A percentile compares a stretch with the other conserved stretches of the same genome.
Evolutionary conservation across 2,888 invertebrate species (phyloP).

Genomic region (Drosophila borealis): DNA sequence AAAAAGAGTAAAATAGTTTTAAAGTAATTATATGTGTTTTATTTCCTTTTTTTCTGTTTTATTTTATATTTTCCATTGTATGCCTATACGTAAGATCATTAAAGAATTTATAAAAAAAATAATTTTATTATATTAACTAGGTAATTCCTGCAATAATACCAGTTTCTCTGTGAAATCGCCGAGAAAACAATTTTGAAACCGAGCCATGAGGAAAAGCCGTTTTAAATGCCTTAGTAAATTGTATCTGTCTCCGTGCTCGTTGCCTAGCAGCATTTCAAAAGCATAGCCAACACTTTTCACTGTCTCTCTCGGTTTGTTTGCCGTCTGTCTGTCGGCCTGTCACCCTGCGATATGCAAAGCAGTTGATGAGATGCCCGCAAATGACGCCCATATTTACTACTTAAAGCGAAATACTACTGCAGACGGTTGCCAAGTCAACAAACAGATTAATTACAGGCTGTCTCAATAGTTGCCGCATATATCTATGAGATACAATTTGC

Average conservation of each 20-base stretch:
- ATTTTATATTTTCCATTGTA: no score
- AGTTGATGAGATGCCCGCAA: constrained; percentile 71
- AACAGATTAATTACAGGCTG: constrained; percentile 78
- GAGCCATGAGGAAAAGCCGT: constrained; percentile 3
- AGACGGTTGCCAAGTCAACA: constrained; percentile 75
- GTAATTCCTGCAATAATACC: background rate
- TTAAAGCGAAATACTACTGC: constrained; percentile 41
- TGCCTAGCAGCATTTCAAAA: constrained; percentile 48
- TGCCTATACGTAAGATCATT: no score
- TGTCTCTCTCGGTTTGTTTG: constrained; percentile 1
- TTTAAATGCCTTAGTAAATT: constrained; percentile 35
- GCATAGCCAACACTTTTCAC: constrained; percentile 47
- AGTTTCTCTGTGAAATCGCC: background rate
- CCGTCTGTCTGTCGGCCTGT: constrained; percentile 19
- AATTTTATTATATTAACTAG: no score
- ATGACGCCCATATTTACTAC: constrained; percentile 61
- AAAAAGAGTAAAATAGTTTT: no score
- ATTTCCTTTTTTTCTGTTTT: background rate
- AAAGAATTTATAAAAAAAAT: no score
- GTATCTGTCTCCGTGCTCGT: constrained; percentile 26
- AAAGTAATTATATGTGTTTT: background rate
- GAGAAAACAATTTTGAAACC: constrained; percentile 26
- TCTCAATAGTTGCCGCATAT: constrained; percentile 72
- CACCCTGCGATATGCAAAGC: constrained; percentile 63
- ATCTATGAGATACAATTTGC: constrained; percentile 61